These are phyloP conservation scores for Micrasema minimum DNA, from an alignment of 1,140 invertebrate genomes.

Conservation along the genomic window DNA sequence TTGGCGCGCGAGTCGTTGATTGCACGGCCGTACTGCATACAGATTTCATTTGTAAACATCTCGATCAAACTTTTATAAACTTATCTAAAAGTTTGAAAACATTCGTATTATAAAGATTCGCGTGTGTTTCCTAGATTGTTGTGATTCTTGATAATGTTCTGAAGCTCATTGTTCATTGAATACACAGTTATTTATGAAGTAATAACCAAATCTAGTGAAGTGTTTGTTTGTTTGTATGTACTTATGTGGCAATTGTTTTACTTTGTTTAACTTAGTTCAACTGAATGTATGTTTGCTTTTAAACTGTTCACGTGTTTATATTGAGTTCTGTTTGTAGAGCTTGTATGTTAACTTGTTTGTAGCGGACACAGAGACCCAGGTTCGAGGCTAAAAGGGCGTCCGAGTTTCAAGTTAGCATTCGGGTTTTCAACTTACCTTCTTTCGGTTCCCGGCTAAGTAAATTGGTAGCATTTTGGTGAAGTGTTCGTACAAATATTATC, in stretches of 20 bases:
- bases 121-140: slow-evolving; percentile 11
- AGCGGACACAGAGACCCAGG: too few species aligned
- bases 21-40: background rate
- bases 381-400: too few species aligned
- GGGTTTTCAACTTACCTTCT: too few species aligned
- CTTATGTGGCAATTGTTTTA: background rate
- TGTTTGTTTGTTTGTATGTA: slow-evolving; percentile 21
- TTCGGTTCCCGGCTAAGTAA: too few species aligned
- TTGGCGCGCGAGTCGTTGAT: slow-evolving; percentile 36
- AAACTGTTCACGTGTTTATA: too few species aligned
- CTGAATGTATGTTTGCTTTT: background rate
- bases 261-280: slow-evolving; percentile 5
- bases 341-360: too few species aligned
- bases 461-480: too few species aligned
- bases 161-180: background rate
- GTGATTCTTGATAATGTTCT: slow-evolving; percentile 9
- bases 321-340: too few species aligned
- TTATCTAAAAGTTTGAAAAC: slow-evolving; percentile 19
- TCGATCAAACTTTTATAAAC: slow-evolving; percentile 31
- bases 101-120: slow-evolving; percentile 18
- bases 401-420: too few species aligned
- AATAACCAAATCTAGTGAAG: slow-evolving; percentile 7
- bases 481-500: too few species aligned
- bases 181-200: slow-evolving; percentile 2
- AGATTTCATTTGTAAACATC: slow-evolving; percentile 22